Percentiles rank a stretch among this genome's conserved stretches.
phyloP scores from a whole-genome alignment of 92 coral and sea anemone species.

The Actinernus sp. region DNA sequence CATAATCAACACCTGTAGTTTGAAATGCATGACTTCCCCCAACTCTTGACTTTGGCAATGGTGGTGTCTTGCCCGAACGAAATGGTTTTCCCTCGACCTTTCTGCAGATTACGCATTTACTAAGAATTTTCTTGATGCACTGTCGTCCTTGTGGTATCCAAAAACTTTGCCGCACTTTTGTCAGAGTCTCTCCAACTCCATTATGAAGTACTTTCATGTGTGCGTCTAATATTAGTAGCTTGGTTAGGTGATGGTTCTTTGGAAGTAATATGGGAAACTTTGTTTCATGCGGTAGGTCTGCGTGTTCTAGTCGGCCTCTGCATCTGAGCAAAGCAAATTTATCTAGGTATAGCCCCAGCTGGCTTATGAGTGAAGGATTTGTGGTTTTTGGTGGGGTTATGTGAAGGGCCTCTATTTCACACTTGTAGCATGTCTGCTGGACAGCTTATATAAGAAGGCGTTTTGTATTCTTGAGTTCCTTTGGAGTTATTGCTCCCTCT shows the following conservation, averaged over 20 bases:
- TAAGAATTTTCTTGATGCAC: too few species aligned
- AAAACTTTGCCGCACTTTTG: neutral
- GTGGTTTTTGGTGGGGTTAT: neutral
- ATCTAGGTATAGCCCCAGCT: neutral
- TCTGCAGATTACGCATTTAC: too few species aligned
- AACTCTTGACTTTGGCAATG: too few species aligned
- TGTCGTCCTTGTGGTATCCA: neutral
- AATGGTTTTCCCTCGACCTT: too few species aligned
- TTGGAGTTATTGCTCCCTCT: neutral
- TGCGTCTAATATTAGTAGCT: neutral
- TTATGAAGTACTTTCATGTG: neutral
- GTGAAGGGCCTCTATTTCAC: neutral
- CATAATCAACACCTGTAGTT: too few species aligned
- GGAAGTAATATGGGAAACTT: neutral
- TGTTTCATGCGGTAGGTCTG: neutral
- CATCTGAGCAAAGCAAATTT: neutral
- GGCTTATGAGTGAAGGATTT: neutral
- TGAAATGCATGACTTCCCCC: too few species aligned
- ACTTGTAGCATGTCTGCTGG: neutral
- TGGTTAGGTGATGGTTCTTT: neutral
- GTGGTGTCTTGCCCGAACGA: too few species aligned
- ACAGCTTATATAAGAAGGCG: neutral
- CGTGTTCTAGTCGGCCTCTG: neutral
- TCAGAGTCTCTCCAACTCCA: neutral
- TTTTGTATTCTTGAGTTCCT: neutral